Base-by-base conservation (phyloP, 2,113 vertebrate genomes). In the Gnathonemus longibarbis region DNA sequence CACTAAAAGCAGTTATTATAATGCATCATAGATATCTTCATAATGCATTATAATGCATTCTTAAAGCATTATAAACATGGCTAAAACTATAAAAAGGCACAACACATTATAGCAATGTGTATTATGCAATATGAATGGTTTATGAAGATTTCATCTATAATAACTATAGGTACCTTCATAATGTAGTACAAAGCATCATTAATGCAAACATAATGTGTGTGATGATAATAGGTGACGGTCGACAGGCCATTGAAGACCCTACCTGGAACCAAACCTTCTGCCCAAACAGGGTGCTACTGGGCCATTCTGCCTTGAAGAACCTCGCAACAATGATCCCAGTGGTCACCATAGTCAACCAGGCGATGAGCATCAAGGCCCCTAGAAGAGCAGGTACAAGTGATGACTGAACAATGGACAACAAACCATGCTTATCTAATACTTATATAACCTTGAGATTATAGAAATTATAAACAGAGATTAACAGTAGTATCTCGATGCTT, bases 261-360 rank as follows among this genome's bases (percentile, higher is more conserved):
- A 89, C 96, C 97, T 98, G 97, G 94, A 98, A 98, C 97, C 97
- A 98, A 56, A 95, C 74, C 89, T 96, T 96, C 90, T 96, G 93
- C 21, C 97, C 96, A 88, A 96, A 92, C 11, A 97, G 90, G 85
- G 96, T 94, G 39, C 91, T 91, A 89, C 94, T 92, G n/a, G 95
- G 93, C 97, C 97, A 97, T 4, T 97, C 94, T 50, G 96, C 92
- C 93, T 96, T 98, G 92, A 97, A 97, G 93, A 97, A 97, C 13
- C 96, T 94, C 87, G 97, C 96, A 45, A 97, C 84, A 88, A 98
- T 91, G 11, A 96, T 96, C 21, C 97, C 97, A 62, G 95, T 90
- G 90, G 96, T 97, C 89, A 94, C 97, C 42, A 96, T 94, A 4
- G 96, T 95, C 94, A 98, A 95, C 97, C 97, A 98, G 4, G 96